Conservation (phyloP, 2,797 vertebrate species). For the Mastacembelus armatus region DNA sequence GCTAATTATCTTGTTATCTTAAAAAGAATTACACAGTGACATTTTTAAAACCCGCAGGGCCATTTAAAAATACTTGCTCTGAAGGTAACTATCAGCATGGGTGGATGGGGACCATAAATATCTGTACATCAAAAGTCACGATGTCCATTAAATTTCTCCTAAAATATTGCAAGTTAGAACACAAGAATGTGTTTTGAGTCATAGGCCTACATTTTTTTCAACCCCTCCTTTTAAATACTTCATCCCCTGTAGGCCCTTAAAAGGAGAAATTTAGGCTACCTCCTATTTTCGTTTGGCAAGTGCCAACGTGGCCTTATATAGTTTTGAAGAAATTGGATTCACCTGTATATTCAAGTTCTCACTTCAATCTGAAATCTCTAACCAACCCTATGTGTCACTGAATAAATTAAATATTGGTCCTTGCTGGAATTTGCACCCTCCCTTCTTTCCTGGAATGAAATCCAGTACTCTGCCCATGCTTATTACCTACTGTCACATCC, state of each 20-base stretch:
- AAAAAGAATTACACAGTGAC: too few species aligned
- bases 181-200: neutral
- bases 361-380: slow-evolving; percentile 7
- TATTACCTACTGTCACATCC: neutral
- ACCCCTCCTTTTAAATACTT: neutral
- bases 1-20: too few species aligned
- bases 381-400: neutral
- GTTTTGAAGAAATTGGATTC: neutral
- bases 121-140: too few species aligned
- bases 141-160: too few species aligned
- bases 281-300: too few species aligned
- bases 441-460: neutral
- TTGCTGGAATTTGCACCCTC: slow-evolving; percentile 15
- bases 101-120: too few species aligned
- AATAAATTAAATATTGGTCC: neutral
- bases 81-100: too few species aligned
- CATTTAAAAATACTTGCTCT: too few species aligned
- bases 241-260: neutral
- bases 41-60: too few species aligned
- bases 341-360: neutral
- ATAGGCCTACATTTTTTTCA: neutral
- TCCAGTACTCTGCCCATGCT: neutral
- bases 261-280: neutral
- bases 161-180: too few species aligned
- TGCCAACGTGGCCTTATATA: too few species aligned